Percentiles rank a stretch among this genome's conserved stretches.
phyloP scores from a whole-genome alignment of 2,888 invertebrate genomes.

The Chrysolina americana region DNA sequence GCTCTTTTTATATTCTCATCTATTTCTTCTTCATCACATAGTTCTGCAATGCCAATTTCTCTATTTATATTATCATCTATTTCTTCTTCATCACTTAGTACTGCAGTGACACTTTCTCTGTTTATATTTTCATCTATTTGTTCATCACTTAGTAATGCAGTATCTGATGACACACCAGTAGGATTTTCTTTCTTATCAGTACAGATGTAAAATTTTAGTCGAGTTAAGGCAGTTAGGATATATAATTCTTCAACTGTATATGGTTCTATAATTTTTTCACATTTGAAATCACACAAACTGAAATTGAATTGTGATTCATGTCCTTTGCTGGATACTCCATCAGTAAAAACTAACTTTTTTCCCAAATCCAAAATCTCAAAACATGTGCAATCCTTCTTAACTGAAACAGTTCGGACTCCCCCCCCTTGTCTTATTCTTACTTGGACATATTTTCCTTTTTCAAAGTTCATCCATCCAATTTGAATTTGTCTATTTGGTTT shows the following conservation, averaged over 20 bases:
- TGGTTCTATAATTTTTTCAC: not conserved
- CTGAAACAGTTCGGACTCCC: not conserved
- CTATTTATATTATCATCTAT: no score
- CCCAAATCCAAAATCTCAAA: not conserved
- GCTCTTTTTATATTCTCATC: no score
- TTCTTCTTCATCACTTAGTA: no score
- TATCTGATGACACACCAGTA: no score
- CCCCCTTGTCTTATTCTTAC: constrained; percentile 15
- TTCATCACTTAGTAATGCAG: no score
- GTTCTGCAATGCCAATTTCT: no score
- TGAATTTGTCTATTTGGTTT: no score
- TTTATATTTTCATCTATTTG: no score
- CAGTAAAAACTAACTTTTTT: constrained; percentile 1
- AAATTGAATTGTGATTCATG: constrained; percentile 1
- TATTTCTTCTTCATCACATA: no score
- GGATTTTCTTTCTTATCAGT: not conserved
- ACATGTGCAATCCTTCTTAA: not conserved
- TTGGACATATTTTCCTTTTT: not conserved
- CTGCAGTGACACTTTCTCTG: no score
- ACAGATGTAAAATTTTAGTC: not conserved
- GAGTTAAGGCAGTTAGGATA: not conserved
- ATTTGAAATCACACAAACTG: constrained; percentile 9
- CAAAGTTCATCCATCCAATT: no score
- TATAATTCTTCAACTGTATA: not conserved
- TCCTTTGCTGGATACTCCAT: constrained; percentile 10